Evolutionary conservation across 2,888 invertebrate genomes (phyloP).

Genomic region (Pomacea canaliculata): DNA sequence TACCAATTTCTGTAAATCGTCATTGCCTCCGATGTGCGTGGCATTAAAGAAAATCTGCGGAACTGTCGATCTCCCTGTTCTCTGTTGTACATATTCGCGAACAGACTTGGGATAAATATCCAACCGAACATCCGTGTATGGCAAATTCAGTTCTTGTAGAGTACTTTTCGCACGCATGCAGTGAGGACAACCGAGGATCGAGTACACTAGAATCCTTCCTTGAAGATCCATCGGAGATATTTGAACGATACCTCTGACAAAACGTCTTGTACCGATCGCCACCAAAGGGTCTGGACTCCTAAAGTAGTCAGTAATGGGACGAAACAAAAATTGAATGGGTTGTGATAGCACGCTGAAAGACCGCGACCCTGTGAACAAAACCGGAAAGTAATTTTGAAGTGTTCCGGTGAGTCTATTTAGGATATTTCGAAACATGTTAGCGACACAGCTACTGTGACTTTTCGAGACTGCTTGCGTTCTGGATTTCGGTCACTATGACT

Average conservation of each 20-base stretch:
- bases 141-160: constrained; percentile 57
- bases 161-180: constrained; percentile 66
- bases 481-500: too few species aligned
- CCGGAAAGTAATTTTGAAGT: constrained; percentile 21
- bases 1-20: constrained; percentile 38
- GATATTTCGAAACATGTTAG: not conserved
- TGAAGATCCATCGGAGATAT: constrained; percentile 47
- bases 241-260: not conserved
- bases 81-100: constrained; percentile 51
- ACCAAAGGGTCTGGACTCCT: not conserved
- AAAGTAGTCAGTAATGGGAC: not conserved
- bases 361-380: constrained; percentile 12
- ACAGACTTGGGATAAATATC: constrained; percentile 65
- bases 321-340: constrained; percentile 2
- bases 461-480: too few species aligned
- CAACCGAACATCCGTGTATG: constrained; percentile 67
- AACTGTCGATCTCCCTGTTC: constrained; percentile 62
- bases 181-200: constrained; percentile 67
- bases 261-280: not conserved
- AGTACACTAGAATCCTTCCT: constrained; percentile 66
- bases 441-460: not conserved
- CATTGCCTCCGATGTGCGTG: constrained; percentile 67
- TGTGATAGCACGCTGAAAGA: constrained; percentile 2
- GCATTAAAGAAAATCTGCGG: constrained; percentile 71
- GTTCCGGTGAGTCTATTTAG: constrained; percentile 7